Evolutionary conservation across 1,140 invertebrate species (phyloP).

Genomic region (Drosophila kepulauana): DNA sequence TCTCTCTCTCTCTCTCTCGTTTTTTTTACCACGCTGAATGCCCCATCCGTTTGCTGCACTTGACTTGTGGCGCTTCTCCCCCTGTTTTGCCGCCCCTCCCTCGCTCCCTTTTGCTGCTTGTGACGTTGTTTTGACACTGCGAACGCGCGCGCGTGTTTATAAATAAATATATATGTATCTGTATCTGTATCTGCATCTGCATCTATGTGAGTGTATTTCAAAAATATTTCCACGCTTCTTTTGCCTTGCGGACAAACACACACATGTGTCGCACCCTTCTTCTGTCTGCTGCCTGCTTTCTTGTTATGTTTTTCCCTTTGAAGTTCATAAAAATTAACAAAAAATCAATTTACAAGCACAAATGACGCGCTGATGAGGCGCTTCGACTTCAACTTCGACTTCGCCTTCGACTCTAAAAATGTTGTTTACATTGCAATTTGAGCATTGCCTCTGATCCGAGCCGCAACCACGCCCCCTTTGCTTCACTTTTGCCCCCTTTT

Average conservation of each 20-base stretch:
- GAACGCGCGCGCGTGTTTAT: slow-evolving; percentile 79
- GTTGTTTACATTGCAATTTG: slow-evolving; percentile 67
- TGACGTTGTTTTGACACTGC: slow-evolving; percentile 80
- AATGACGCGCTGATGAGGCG: slow-evolving; percentile 74
- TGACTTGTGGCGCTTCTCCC: slow-evolving; percentile 73
- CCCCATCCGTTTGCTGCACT: slow-evolving; percentile 54
- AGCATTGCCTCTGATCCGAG: slow-evolving; percentile 59
- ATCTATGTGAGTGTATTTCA: slow-evolving; percentile 46
- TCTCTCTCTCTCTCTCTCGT: neutral
- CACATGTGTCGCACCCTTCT: slow-evolving; percentile 68
- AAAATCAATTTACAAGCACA: slow-evolving; percentile 77
- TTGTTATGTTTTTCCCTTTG: slow-evolving; percentile 56
- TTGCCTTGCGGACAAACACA: slow-evolving; percentile 5
- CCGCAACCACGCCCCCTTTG: slow-evolving; percentile 54
- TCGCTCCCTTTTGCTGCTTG: slow-evolving; percentile 19
- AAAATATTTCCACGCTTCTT: slow-evolving; percentile 71
- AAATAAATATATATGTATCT: slow-evolving; percentile 58
- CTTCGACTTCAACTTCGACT: slow-evolving; percentile 10
- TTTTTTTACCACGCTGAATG: slow-evolving; percentile 7
- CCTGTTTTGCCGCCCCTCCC: neutral
- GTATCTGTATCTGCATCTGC: slow-evolving; percentile 8
- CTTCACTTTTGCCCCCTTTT: slow-evolving; percentile 40
- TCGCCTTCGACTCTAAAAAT: slow-evolving; percentile 30
- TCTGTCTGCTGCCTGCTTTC: neutral
- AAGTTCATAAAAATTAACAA: slow-evolving; percentile 81